Conservation (phyloP, 2,797 vertebrate genomes). For the Rousettus madagascariensis region DNA sequence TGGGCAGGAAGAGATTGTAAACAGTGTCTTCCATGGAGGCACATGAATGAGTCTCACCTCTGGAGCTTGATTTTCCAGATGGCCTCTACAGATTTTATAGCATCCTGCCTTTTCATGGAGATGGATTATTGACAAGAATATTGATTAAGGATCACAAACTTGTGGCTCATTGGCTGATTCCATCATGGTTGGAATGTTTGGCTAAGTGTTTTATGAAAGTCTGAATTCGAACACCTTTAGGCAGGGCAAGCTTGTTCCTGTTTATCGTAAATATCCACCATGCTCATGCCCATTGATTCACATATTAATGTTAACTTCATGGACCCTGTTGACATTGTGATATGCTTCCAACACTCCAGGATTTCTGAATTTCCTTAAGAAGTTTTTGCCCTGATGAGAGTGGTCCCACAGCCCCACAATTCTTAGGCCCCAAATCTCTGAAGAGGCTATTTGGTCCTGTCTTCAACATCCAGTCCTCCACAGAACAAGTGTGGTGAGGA, state of each 20-base stretch:
- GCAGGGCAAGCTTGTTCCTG: neutral
- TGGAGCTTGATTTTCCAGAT: neutral
- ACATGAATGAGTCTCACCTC: neutral
- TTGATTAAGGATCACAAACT: neutral
- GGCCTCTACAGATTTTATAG: neutral
- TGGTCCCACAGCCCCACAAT: neutral
- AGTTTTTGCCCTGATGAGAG: neutral
- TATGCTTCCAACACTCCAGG: neutral
- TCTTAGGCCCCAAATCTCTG: neutral
- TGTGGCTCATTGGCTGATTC: neutral
- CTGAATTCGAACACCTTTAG: neutral
- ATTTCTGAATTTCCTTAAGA: slow-evolving; percentile 26
- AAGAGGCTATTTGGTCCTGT: neutral
- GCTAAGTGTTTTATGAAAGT: neutral
- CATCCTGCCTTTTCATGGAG: neutral
- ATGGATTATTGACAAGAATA: neutral
- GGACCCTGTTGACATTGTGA: neutral
- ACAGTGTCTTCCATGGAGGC: neutral
- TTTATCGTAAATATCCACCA: neutral
- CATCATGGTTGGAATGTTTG: neutral
- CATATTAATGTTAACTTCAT: neutral
- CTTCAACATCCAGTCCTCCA: neutral
- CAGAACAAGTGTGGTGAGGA: neutral
- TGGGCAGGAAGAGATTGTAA: neutral
- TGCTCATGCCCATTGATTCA: neutral